A percentile compares a stretch with the other conserved stretches of the same genome.
These are phyloP conservation scores for Eriocheir sinensis DNA, from an alignment of 1,140 invertebrate species.

Conservation along the genomic window DNA sequence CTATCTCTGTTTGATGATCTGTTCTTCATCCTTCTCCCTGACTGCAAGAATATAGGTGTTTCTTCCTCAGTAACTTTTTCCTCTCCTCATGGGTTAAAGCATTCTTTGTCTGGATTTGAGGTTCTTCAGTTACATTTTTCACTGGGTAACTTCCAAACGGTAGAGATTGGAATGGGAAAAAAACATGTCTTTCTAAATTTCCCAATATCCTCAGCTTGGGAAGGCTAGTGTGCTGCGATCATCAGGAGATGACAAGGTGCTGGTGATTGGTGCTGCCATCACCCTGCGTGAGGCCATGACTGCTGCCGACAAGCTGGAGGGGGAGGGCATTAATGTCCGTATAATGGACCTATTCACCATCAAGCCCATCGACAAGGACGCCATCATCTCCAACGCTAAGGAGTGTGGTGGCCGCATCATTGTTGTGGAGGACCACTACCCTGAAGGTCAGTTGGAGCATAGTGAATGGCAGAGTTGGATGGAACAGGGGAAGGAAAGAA, in stretches of 20 bases:
- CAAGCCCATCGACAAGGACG: constrained; percentile 94
- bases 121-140: too few relatives aligned
- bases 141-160: too few relatives aligned
- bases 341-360: constrained; percentile 97
- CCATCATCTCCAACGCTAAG: constrained; percentile 90
- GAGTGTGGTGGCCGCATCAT: constrained; percentile 91
- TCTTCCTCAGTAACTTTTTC: too few relatives aligned
- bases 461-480: not conserved
- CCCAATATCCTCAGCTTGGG: constrained; percentile 86
- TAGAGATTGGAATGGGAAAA: too few relatives aligned
- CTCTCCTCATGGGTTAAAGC: too few relatives aligned
- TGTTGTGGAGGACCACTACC: constrained; percentile 99
- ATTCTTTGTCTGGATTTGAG: too few relatives aligned
- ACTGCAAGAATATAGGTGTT: too few relatives aligned
- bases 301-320: constrained; percentile 90
- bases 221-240: constrained; percentile 91
- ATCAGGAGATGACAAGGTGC: constrained; percentile 88
- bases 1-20: too few relatives aligned
- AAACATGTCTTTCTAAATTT: too few relatives aligned
- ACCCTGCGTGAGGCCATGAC: constrained; percentile 95
- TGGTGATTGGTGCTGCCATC: constrained; percentile 95
- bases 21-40: too few relatives aligned
- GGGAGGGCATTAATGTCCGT: constrained; percentile 87
- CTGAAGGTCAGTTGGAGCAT: constrained; percentile 89
- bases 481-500: not conserved